phyloP scores from a whole-genome alignment of 2,113 vertebrate species.

The Phaethon lepturus region DNA sequence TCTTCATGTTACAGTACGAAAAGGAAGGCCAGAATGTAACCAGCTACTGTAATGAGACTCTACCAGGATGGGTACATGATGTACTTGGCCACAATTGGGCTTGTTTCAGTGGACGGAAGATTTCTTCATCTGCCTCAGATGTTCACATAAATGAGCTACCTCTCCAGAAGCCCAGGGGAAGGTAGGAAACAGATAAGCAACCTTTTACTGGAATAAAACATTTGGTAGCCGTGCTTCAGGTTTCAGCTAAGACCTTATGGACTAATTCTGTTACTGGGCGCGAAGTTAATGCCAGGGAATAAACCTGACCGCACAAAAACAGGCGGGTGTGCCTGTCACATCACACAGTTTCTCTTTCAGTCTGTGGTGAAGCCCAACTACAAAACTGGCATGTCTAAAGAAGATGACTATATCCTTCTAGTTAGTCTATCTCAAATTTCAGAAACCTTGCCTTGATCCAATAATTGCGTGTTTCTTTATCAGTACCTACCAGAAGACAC shows the following conservation, averaged over 20 bases:
- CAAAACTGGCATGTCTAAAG: not conserved
- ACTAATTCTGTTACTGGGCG: not conserved
- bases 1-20: slow-evolving; percentile 81
- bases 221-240: not conserved
- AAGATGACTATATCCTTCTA: not conserved
- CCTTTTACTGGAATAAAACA: not conserved
- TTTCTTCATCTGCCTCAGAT: slow-evolving; percentile 55
- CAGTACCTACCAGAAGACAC: not conserved
- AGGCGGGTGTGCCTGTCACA: not conserved
- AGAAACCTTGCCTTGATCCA: not conserved
- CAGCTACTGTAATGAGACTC: slow-evolving; percentile 92
- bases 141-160: not conserved
- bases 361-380: not conserved
- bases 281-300: not conserved
- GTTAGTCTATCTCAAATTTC: not conserved
- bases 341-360: not conserved
- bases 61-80: slow-evolving; percentile 94
- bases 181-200: slow-evolving; percentile 4
- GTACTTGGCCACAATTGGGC: slow-evolving; percentile 93
- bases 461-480: not conserved
- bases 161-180: not conserved
- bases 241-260: not conserved
- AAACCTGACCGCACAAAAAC: not conserved
- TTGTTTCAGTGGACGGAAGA: slow-evolving; percentile 88
- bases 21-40: slow-evolving; percentile 79